A percentile compares a stretch with the other conserved stretches of the same genome.
These are phyloP conservation scores for Agelas oroides DNA, from an alignment of 37 sponge, comb jelly and placozoan genomes.

Conservation along the genomic window DNA sequence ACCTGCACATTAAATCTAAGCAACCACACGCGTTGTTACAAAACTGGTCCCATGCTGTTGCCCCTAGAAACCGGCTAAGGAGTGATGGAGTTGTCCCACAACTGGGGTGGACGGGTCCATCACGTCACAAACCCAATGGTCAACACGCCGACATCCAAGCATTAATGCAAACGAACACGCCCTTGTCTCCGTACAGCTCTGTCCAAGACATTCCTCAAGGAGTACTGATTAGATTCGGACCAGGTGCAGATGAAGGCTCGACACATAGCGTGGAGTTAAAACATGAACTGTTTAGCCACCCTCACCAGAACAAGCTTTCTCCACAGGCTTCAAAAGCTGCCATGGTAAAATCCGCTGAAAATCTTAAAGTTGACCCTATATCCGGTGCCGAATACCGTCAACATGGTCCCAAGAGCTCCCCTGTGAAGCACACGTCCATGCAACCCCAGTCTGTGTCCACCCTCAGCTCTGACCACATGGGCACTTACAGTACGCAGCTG, in stretches of 20 bases:
- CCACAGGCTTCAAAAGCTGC: slow-evolving; percentile 8
- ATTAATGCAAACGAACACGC: slow-evolving; percentile 11
- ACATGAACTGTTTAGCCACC: slow-evolving; percentile 28
- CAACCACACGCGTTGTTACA: no score
- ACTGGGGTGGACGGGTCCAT: slow-evolving; percentile 2
- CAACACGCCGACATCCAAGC: slow-evolving; percentile 30
- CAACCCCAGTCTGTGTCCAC: no score
- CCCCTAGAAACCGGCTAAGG: background rate
- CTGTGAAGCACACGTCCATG: no score
- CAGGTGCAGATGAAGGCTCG: background rate
- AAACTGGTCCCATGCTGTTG: no score
- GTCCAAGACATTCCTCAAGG: background rate
- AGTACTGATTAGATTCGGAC: background rate
- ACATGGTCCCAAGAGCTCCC: background rate
- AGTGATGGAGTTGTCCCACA: background rate
- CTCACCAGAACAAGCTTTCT: background rate
- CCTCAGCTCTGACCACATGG: no score
- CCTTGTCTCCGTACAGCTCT: slow-evolving; percentile 3
- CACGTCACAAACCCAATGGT: background rate
- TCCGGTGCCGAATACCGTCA: background rate
- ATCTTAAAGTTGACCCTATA: slow-evolving; percentile 10
- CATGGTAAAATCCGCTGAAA: background rate
- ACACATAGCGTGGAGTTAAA: slow-evolving; percentile 45
- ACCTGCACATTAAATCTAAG: slow-evolving; percentile 1
- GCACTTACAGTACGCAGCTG: no score